A percentile compares a stretch with the other conserved stretches of the same genome.
phyloP scores from a whole-genome alignment of 2,888 invertebrate genomes.

The Amblyjoppa fuscipennis region DNA sequence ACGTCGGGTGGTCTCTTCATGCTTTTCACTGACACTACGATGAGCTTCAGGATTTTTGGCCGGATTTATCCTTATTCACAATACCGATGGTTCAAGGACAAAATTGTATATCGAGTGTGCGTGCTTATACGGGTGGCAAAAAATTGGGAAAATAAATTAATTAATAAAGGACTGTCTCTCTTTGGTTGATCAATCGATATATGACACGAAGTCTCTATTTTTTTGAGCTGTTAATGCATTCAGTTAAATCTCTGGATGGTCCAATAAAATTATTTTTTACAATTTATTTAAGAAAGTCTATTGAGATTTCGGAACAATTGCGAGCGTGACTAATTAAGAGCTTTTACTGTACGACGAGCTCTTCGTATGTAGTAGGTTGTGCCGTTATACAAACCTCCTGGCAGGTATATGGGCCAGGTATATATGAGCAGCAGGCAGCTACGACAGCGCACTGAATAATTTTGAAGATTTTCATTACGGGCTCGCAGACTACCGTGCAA shows the following conservation, averaged over 20 bases:
- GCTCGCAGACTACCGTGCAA: not conserved
- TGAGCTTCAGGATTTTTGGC: not conserved
- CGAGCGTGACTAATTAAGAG: not conserved
- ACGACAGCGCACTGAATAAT: constrained; percentile 62
- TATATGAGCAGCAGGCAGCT: constrained; percentile 22
- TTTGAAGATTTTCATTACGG: constrained; percentile 61
- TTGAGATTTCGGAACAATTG: not conserved
- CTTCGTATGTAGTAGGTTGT: not conserved
- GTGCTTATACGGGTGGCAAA: too few species aligned
- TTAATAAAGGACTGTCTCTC: too few species aligned
- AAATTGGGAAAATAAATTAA: not conserved
- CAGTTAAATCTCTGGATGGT: not conserved
- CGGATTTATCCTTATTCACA: not conserved
- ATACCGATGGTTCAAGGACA: not conserved
- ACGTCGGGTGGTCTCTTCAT: not conserved
- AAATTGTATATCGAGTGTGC: not conserved
- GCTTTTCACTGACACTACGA: not conserved
- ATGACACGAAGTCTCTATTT: not conserved
- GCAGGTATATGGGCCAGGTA: not conserved
- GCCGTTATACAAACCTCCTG: not conserved
- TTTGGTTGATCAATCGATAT: not conserved
- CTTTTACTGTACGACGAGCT: not conserved
- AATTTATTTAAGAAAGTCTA: not conserved
- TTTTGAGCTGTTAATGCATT: not conserved
- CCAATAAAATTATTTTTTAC: not conserved